Conservation (phyloP, 64 coral and sea anemone genomes). For the Montipora foliosa region DNA sequence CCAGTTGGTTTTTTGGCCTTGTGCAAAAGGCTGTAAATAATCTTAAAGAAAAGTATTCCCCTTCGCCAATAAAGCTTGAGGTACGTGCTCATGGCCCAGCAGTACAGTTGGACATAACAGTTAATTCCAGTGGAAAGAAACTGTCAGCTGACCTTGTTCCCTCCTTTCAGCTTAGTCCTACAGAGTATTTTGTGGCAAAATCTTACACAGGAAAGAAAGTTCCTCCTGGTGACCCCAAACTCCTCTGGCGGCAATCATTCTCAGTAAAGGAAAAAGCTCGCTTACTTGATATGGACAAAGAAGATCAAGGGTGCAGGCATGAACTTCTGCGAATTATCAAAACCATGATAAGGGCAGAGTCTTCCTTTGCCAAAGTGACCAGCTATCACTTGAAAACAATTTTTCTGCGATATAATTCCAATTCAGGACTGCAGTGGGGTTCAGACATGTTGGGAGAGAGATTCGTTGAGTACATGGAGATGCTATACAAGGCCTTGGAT, state of each 20-base stretch:
- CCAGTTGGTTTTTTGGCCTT: slow-evolving; percentile 78
- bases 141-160: slow-evolving; percentile 83
- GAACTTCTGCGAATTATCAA: slow-evolving; percentile 86
- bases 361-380: slow-evolving; percentile 76
- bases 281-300: slow-evolving; percentile 81
- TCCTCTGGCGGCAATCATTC: slow-evolving; percentile 82
- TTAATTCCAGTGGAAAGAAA: not conserved
- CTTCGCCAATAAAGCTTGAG: slow-evolving; percentile 31
- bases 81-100: slow-evolving; percentile 78
- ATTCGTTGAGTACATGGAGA: slow-evolving; percentile 68
- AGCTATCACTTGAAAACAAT: slow-evolving; percentile 85
- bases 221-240: slow-evolving; percentile 29
- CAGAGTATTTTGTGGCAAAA: slow-evolving; percentile 78
- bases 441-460: slow-evolving; percentile 59
- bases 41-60: not conserved
- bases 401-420: slow-evolving; percentile 70
- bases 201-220: slow-evolving; percentile 40
- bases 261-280: slow-evolving; percentile 77
- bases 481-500: slow-evolving; percentile 26
- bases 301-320: slow-evolving; percentile 78
- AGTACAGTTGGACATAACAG: slow-evolving; percentile 81
- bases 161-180: slow-evolving; percentile 49
- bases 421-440: slow-evolving; percentile 60
- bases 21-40: slow-evolving; percentile 64
- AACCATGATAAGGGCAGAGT: slow-evolving; percentile 65